These are phyloP conservation scores for Eptesicus fuscus DNA, from an alignment of 2,113 vertebrate species.

Conservation along the genomic window DNA sequence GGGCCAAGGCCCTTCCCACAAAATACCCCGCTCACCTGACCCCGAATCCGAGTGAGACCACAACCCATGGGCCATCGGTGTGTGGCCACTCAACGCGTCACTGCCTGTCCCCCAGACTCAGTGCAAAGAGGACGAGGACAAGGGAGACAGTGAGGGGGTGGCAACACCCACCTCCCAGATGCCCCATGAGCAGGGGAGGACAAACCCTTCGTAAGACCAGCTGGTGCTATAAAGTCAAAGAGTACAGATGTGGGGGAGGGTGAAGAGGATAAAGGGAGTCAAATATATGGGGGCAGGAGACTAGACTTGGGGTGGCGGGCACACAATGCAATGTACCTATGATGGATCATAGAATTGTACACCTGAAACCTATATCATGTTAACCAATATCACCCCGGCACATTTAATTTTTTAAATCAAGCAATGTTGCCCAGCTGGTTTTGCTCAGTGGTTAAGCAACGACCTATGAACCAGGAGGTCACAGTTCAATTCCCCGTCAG, in stretches of 20 bases:
- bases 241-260: background rate
- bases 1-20: background rate
- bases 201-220: no score
- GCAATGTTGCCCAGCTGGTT: no score
- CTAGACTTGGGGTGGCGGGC: background rate
- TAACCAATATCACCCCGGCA: background rate
- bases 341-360: accelerated
- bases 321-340: background rate
- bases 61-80: background rate
- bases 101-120: background rate
- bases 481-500: no score
- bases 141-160: background rate
- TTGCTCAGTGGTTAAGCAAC: no score
- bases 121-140: background rate
- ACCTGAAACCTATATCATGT: background rate
- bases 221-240: background rate
- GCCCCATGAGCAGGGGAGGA: background rate
- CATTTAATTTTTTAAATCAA: background rate
- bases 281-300: background rate
- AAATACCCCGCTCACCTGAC: background rate
- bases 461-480: no score
- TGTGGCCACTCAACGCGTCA: background rate
- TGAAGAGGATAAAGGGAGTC: background rate
- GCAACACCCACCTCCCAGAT: background rate
- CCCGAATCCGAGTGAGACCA: background rate